Percentiles rank a stretch among this genome's conserved stretches.
Conservation (phyloP, 2,888 invertebrate genomes). For the Psococerastis gibbosa region DNA sequence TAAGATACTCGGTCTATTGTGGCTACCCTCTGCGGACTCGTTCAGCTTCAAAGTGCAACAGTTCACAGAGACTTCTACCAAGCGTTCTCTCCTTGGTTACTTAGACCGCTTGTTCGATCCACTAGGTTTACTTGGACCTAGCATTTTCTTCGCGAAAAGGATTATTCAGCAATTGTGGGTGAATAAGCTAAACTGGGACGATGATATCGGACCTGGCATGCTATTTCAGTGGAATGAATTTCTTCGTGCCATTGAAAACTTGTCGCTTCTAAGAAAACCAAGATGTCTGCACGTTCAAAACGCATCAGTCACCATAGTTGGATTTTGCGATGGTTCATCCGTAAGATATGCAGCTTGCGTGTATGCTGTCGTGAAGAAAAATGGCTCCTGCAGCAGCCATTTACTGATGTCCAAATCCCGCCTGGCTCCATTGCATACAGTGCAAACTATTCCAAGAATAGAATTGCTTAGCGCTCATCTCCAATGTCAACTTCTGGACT, state of each 20-base stretch:
- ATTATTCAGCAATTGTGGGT: slow-evolving; percentile 8
- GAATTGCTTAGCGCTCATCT: slow-evolving; percentile 1
- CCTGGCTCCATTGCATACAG: neutral
- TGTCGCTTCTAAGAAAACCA: slow-evolving; percentile 4
- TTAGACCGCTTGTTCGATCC: slow-evolving; percentile 11
- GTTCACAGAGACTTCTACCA: slow-evolving; percentile 3
- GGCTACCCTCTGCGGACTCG: slow-evolving; percentile 9
- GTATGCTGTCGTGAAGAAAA: neutral
- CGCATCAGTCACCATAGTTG: slow-evolving; percentile 1
- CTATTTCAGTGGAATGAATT: neutral
- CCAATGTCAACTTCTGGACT: neutral
- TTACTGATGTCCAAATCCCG: neutral
- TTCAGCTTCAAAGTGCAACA: neutral
- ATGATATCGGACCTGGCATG: neutral
- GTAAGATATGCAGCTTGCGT: neutral
- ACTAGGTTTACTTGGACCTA: slow-evolving; percentile 9
- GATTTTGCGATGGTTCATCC: slow-evolving; percentile 4
- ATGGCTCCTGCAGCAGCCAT: neutral
- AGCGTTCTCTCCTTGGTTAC: slow-evolving; percentile 1
- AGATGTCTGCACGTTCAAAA: neutral
- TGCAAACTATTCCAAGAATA: slow-evolving; percentile 1
- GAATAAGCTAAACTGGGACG: slow-evolving; percentile 8
- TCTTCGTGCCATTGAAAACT: slow-evolving; percentile 1
- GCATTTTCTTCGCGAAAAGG: slow-evolving; percentile 1
- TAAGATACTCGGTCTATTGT: slow-evolving; percentile 10